Evolutionary conservation across 2,113 vertebrate species (phyloP), one percentile per base, ranked within the genome.

Genomic region (Urocynchramus pylzowi): DNA sequence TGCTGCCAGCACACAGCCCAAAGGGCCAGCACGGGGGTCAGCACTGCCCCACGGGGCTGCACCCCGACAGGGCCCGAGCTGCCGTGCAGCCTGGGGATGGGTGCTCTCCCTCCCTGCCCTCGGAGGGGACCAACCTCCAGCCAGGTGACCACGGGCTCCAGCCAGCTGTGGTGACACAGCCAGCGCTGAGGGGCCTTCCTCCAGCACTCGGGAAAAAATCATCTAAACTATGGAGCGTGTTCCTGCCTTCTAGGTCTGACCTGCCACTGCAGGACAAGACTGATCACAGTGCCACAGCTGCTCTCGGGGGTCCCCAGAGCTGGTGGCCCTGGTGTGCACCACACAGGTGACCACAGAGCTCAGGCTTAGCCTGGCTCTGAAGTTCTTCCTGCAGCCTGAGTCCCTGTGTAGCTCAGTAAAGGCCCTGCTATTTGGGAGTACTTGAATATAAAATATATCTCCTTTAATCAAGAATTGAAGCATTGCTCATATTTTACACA

Each of bases 111-210:
- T 45, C 50, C 1, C 24, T 11, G 41, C 64, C 54, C 13, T 16
- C 22, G 3, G 17, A 23, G 57, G 35, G 8, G 59, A 47, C 16
- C 37, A 5, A 1, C 17, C 10, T 10, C 7, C 30, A 47, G 26
- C n/a, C 47, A 3, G 13, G 33, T 1, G 11, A 49, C 20, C 52
- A 3, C 4, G 1, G 1, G 6, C 18, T 14, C 33, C 1, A 0
- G 45, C 27, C 8, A 3, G 39, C 76, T 2, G 0, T 4, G 7
- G 14, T 16, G 13, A 9, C 17, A 16, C 26, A 19, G 39, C 37
- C 84, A 9, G 3, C 0, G 2, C 37, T 15, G 12, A 27, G 22
- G 56, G 61, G 35, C 41, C 23, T 33, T 45, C 14, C 4, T n/a
- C 3, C 13, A 35, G 10, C 5, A 7, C 26, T 10, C 4, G 1